Conservation (phyloP, 23 tunicate species). For the Halocynthia aurantium region DNA sequence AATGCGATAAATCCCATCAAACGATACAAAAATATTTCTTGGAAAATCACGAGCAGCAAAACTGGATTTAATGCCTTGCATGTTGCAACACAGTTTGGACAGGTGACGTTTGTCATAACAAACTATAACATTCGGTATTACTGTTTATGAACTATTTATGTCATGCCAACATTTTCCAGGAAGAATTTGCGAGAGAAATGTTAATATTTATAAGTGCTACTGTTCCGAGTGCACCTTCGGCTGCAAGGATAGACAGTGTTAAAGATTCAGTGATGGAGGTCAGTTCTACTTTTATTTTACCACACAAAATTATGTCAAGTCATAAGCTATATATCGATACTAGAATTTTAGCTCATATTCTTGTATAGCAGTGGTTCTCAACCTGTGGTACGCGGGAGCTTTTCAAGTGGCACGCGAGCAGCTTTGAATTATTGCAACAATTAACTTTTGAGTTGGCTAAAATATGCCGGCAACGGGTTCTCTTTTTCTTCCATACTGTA, state of each 20-base stretch:
- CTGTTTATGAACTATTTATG: neutral
- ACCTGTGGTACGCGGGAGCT: too few relatives aligned
- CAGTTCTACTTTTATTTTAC: constrained; percentile 9
- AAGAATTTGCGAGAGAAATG: constrained; percentile 89
- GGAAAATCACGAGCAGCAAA: constrained; percentile 66
- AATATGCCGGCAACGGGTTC: too few relatives aligned
- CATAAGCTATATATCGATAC: too few relatives aligned
- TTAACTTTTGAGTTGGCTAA: too few relatives aligned
- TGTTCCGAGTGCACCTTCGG: constrained; percentile 62
- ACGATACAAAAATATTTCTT: constrained; percentile 27
- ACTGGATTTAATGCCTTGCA: constrained; percentile 84
- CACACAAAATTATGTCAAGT: too few relatives aligned
- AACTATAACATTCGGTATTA: neutral
- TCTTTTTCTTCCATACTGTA: too few relatives aligned
- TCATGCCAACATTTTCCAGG: constrained; percentile 23
- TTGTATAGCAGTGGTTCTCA: too few relatives aligned
- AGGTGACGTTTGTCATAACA: constrained; percentile 25
- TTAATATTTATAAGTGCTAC: constrained; percentile 54
- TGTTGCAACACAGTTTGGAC: constrained; percentile 73
- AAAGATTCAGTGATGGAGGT: constrained; percentile 52
- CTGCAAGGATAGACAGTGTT: constrained; percentile 36
- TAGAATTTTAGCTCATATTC: neutral
- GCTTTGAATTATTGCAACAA: too few relatives aligned
- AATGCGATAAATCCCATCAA: constrained; percentile 56
- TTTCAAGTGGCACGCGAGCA: too few relatives aligned